These are phyloP conservation scores for Hypercompe scribonia DNA, from an alignment of 2,888 invertebrate genomes.

Conservation along the genomic window DNA sequence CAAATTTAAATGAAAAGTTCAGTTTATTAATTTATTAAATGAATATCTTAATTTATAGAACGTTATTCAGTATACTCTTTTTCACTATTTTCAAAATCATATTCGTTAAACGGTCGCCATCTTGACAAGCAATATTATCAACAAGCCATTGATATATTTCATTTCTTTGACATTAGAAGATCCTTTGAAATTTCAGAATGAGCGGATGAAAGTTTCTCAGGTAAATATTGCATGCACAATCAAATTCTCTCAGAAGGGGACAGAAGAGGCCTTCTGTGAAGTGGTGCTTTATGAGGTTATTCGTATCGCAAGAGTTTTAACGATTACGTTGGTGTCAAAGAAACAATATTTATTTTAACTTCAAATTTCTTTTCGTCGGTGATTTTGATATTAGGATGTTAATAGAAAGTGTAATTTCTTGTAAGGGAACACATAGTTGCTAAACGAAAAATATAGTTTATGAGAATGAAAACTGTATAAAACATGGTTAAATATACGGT, in stretches of 20 bases:
- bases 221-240: conserved; percentile 47
- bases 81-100: not conserved
- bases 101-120: not conserved
- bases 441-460: too few relatives aligned
- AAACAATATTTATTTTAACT: not conserved
- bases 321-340: not conserved
- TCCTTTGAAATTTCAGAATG: conserved; percentile 45
- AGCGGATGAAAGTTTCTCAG: conserved; percentile 28
- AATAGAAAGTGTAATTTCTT: not conserved
- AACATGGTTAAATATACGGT: too few relatives aligned
- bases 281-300: conserved; percentile 17
- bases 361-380: not conserved
- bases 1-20: not conserved
- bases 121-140: not conserved
- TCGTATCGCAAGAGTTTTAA: conserved; percentile 5
- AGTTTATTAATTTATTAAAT: not conserved
- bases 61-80: not conserved
- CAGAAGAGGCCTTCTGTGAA: conserved; percentile 15
- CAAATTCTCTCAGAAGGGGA: conserved; percentile 34
- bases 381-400: not conserved
- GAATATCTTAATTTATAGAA: not conserved
- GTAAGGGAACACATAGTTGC: too few relatives aligned
- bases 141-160: conserved; percentile 20
- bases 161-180: conserved; percentile 25
- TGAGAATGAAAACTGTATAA: too few relatives aligned